Base-by-base conservation (phyloP, 2,113 vertebrate species). In the Corythaixoides concolor region DNA sequence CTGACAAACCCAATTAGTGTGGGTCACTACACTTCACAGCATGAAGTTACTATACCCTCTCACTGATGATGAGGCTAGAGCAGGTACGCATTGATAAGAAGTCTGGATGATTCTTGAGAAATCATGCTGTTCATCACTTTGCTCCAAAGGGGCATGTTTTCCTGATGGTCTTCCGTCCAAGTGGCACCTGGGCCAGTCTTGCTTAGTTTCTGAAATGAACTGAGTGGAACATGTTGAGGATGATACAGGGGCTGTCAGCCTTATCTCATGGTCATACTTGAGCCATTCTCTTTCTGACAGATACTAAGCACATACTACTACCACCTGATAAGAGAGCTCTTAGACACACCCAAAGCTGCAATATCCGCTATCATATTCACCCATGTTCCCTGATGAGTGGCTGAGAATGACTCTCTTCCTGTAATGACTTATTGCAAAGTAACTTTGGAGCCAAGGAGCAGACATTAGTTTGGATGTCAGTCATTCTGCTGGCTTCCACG, bases 41-140 rank as follows among this genome's bases (percentile, higher is more conserved):
- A 41, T 0, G 0, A 49, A 37, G 35, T 41, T 47, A 39, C 12
- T 4, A 5, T 13, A 35, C 5, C 6, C 15, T 43, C 60, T 76
- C 58, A 17, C 49, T 80, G 67, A 17, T 0, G 6, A 27, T 76
- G 67, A 30, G 41, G 39, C 35, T 35, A 8, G 13, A 83, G 75
- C 55, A 62, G 43, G 1, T n/a, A 12, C 32, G 21, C 26, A 9
- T 6, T 15, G 32, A 32, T 52, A 45, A 5, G 5, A 32, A 81
- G 41, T 41, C 50, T 37, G 55, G 49, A 21, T 69, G 35, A 58
- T 72, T 50, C 66, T 56, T 64, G 41, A 81, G 64, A 85, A 78
- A 67, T 62, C 2, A 9, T 13, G 11, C 28, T 7, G 2, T 39
- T 93, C 58, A 58, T 37, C 47, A 9, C 66, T 67, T 74, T 45